phyloP scores from a whole-genome alignment of 2,113 vertebrate genomes.

The Oryzias celebensis region DNA sequence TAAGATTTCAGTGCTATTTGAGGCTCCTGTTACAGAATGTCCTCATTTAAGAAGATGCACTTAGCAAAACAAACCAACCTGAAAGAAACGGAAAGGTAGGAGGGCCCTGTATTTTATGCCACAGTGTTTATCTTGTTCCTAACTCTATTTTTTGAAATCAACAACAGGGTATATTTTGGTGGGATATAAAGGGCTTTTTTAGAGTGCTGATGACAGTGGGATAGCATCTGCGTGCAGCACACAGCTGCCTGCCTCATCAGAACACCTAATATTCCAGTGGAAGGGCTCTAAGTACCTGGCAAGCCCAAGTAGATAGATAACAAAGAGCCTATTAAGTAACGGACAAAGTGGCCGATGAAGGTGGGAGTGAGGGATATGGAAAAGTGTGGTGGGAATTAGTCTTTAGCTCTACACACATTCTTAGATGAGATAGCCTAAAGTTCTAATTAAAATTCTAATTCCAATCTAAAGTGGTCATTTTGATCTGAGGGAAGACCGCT shows the following conservation, averaged over 20 bases:
- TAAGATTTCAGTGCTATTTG: constrained; percentile 53
- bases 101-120: constrained; percentile 55
- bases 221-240: constrained; percentile 65
- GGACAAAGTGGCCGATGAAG: constrained; percentile 69
- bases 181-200: constrained; percentile 64
- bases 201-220: constrained; percentile 66
- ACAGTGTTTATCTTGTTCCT: constrained; percentile 61
- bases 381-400: constrained; percentile 65
- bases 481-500: constrained; percentile 66
- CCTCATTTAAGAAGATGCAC: constrained; percentile 66
- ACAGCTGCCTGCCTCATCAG: constrained; percentile 71
- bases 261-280: constrained; percentile 71
- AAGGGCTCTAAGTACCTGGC: constrained; percentile 71
- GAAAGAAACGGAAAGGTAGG: constrained; percentile 62
- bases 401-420: constrained; percentile 68
- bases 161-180: constrained; percentile 64
- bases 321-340: constrained; percentile 75
- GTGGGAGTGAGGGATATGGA: constrained; percentile 53
- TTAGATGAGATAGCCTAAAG: constrained; percentile 70
- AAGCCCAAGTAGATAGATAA: constrained; percentile 73
- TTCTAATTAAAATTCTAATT: constrained; percentile 77
- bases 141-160: constrained; percentile 69
- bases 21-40: constrained; percentile 50
- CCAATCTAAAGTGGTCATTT: constrained; percentile 73
- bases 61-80: constrained; percentile 62